Evolutionary conservation across 2,888 invertebrate genomes (phyloP), one percentile per base, ranked within the genome.

Genomic region (Toxonevra muliebris): DNA sequence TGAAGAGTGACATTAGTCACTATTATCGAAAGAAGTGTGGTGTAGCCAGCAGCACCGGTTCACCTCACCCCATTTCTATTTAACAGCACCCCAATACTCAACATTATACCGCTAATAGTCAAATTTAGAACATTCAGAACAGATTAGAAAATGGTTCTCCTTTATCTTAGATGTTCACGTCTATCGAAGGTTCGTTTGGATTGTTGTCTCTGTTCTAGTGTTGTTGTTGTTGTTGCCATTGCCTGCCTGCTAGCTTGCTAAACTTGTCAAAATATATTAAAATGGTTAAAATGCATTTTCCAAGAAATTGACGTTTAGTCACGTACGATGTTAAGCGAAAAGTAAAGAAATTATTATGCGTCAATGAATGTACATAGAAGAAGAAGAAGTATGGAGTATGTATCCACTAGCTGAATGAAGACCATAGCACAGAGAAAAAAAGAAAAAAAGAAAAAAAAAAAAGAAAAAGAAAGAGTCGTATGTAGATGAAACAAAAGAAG

Each of bases 301-400:
- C 53, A 63, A 43, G 68, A 68, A 73, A 74, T 69, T 67, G 69
- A 61, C 73, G 69, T 74, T 75, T 75, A 68, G 73, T 72, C 75
- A 75, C 75, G 75, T 75, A 71, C 69, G 50, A 50, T 57, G 57
- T 64, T 52, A 30, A 63, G 43, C 52, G 41, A 54, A 53, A 19
- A 40, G 61, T 12, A 58, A 65, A 61, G 40, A 17, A 65, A 67
- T 54, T 60, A 66, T 19, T 5, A n/a, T 17, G 54, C 19, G 54
- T 12, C 48, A 48, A 15, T 2, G n/a, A 65, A 52, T 52, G 59
- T 15, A 52, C 43, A 45, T 15, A 40, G 30, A 40, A 65, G 30
- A 48, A 52, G 20, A 50, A 42, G 19, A 11, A 63, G 45, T n/a
- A 48, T 8, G 13, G 5, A 48, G 48, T n/a, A 15, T 15, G 48